Base-by-base conservation (phyloP, 1,140 invertebrate genomes). In the Leptopilina clavipes region DNA sequence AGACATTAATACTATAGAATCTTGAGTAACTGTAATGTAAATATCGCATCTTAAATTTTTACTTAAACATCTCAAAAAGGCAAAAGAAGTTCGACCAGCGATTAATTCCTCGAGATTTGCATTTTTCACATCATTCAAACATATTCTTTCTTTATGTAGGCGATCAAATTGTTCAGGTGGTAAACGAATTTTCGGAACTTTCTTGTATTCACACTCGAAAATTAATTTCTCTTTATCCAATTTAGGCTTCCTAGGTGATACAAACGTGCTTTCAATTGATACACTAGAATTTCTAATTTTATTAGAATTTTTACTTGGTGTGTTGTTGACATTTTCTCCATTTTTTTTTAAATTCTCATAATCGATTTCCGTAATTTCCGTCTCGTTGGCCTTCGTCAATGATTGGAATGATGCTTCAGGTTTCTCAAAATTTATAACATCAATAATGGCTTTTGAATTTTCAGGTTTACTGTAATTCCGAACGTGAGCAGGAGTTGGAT, bases 401-500 rank as follows among this genome's bases (percentile, higher is more conserved):
- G 40, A 22, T 72, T 17, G 43, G 7, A 25, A 14, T 17, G 71
- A 22, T 52, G 43, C 14, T 18, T 11, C 8, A 31, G 22, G 5
- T 40, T 44, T 37, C 2, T 14, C 37, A 0, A 54, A 7, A 40
- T 73, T 54, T 48, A n/a, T 45, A 45, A 74, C 19, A 19, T 59
- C 25, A 77, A 72, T 10, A 48, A 1, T 25, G 74, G 9, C 19
- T 31, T 7, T 25, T 45, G 40, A 17, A 11, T 10, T 14, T 25
- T 73, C 65, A 44, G 25, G 7, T 43, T 11, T 81, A 2, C 79
- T 79, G 40, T 90, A 90, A 77, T 82, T 83, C 1, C 81, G 79
- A 6, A 90, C 87, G n/a, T 71, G 79, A 3, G 81, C 25, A 3
- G 88, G 87, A 12, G 83, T 87, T 25, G 78, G 78, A 76, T 88